Base-by-base conservation (phyloP, 2,797 vertebrate species). In the Babyrousa celebensis region DNA sequence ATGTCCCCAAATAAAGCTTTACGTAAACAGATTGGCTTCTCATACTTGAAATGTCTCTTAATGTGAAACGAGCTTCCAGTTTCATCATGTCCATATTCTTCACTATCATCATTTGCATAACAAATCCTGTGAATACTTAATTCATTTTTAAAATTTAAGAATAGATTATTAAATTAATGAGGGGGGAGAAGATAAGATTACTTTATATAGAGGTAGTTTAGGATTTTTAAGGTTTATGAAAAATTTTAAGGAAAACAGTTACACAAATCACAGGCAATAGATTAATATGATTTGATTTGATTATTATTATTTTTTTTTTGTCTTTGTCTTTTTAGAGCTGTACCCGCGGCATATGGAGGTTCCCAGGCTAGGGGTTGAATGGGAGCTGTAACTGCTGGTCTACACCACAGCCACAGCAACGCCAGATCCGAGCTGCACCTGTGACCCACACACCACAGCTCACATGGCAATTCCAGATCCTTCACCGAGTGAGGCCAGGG, bases 1-100 rank as follows among this genome's bases (percentile, higher is more conserved):
- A 85, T 86, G 56, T 91, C 67, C 72, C 54, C 23, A 93, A 94
- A 97, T 92, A 94, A 96, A 95, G 52, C 27, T 93, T 36, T 80
- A 84, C 23, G 36, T 93, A 80, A 97, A 94, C 72, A 94, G 75
- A 43, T 77, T 83, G 71, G 17, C 48, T 86, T 96, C 32, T 92
- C 40, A 77, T 96, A 68, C 70, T 91, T 87, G 86, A 85, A 93
- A 63, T 36, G 25, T 60, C 40, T 87, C 60, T 86, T 63, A 80
- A 79, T 56, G 65, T 89, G 70, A 92, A 94, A 92, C 78, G 25
- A 87, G 6, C 32, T 74, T 85, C 32, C 36, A 82, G 5, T 92
- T 84, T 95, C 43, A 27, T 36, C 43, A 32, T 91, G 23, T 63
- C 29, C 5, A 32, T 74, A 74, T 92, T 74, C 25, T 9, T 85